Base-by-base conservation (phyloP, 2,888 invertebrate species). In the Parnassius smintheus region DNA sequence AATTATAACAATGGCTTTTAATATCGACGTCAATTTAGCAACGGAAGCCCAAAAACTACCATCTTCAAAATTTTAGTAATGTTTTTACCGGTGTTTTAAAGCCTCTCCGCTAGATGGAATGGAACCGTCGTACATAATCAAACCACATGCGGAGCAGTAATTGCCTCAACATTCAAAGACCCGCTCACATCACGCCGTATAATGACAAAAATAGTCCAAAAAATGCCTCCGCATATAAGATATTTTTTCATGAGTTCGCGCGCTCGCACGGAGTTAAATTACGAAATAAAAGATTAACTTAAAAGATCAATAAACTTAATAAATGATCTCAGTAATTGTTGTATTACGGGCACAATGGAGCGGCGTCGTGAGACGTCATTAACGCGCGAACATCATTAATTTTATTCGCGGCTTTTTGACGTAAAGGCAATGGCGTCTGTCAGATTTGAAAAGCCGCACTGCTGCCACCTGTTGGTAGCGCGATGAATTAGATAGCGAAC, bases 221-320 rank as follows among this genome's bases (percentile, higher is more conserved):
- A 91, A 91, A 89, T 84, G 79, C 78, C 84, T 82, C 83, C 80
- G 88, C 90, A 90, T 91, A 91, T 89, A 88, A 91, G 90, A 86
- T 90, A 77, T 88, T 91, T 91, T 91, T 91, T 73, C 70, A 78
- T 80, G 83, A 88, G 83, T 90, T 89, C 88, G 90, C 90, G 88
- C 84, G 85, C 87, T 87, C 83, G 85, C 85, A 82, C 81, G 80
- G 72, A 91, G 85, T 88, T 88, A 91, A 91, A 91, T 91, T 91
- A 91, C 91, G 88, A 91, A 91, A 91, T 91, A 91, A 91, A 91
- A 91, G 91, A 91, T 91, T 91, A 91, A 91, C 83, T 90, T 91
- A 91, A 91, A 91, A 91, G 91, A 91, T 91, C 91, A 91, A 91
- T 91, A 91, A 91, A 91, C 91, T 91, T 91, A 91, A 91, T 91